Conservation (phyloP, 2,888 invertebrate species). For the Diarsia mendica region DNA sequence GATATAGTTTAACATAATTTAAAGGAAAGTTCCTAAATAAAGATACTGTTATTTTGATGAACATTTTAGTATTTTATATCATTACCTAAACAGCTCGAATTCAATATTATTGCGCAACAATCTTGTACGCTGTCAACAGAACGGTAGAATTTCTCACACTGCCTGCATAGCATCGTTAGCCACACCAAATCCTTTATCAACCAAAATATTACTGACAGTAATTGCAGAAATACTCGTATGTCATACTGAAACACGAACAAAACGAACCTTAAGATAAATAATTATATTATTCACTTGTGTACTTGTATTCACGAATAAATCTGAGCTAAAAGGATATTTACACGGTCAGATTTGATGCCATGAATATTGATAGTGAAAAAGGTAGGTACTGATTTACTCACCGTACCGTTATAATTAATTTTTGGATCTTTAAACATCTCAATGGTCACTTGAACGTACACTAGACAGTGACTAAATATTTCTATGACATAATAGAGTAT, state of each 20-base stretch:
- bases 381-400: not conserved
- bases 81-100: conserved; percentile 25
- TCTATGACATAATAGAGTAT: conserved; percentile 19
- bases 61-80: too few species aligned
- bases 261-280: not conserved
- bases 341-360: not conserved
- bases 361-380: not conserved
- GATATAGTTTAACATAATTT: too few species aligned
- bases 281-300: too few species aligned
- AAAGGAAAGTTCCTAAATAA: too few species aligned
- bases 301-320: too few species aligned
- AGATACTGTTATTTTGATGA: too few species aligned
- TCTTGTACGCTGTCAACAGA: conserved; percentile 13
- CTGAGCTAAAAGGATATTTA: not conserved
- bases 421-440: conserved; percentile 1
- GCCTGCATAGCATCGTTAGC: conserved; percentile 5
- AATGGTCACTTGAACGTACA: conserved; percentile 26
- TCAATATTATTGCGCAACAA: conserved; percentile 10
- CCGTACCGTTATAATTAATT: not conserved
- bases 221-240: not conserved
- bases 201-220: conserved; percentile 17
- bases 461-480: conserved; percentile 11
- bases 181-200: conserved; percentile 20
- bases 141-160: conserved; percentile 39
- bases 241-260: not conserved